Percentiles rank a stretch among this genome's conserved stretches.
Evolutionary conservation across 2,797 vertebrate species (phyloP).

Genomic region (Tokudaia muenninki): DNA sequence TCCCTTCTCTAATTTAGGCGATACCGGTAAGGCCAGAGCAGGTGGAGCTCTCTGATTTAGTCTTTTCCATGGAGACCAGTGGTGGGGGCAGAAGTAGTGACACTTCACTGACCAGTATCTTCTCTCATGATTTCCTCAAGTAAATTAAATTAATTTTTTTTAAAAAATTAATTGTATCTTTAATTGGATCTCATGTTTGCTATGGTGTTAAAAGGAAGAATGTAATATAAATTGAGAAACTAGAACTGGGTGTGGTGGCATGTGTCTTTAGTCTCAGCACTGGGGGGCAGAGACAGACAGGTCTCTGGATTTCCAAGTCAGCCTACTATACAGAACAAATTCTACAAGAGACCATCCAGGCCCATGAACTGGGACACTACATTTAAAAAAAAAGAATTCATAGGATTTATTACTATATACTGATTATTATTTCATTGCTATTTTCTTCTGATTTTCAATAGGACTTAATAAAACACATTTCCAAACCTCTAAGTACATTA

Average conservation of each 20-base stretch:
- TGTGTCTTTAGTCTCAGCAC: neutral
- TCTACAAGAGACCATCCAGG: neutral
- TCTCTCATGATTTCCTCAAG: neutral
- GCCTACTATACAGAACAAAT: neutral
- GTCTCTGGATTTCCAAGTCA: neutral
- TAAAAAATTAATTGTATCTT: neutral
- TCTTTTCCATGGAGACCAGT: neutral
- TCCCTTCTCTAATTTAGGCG: neutral
- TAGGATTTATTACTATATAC: neutral
- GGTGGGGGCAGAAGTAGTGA: neutral
- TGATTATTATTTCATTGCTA: neutral
- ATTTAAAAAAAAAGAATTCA: neutral
- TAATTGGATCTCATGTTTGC: neutral
- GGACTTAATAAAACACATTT: neutral
- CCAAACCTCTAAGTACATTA: neutral
- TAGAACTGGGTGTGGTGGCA: neutral
- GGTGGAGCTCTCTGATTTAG: neutral
- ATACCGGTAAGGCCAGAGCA: neutral
- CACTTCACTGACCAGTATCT: neutral
- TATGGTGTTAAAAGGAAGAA: neutral
- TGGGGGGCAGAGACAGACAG: neutral
- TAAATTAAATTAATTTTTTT: neutral
- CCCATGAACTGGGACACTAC: neutral
- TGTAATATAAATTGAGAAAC: neutral
- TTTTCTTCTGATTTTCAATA: neutral